Conservation (phyloP, 2,797 vertebrate species). For the Cossypha dichroa region DNA sequence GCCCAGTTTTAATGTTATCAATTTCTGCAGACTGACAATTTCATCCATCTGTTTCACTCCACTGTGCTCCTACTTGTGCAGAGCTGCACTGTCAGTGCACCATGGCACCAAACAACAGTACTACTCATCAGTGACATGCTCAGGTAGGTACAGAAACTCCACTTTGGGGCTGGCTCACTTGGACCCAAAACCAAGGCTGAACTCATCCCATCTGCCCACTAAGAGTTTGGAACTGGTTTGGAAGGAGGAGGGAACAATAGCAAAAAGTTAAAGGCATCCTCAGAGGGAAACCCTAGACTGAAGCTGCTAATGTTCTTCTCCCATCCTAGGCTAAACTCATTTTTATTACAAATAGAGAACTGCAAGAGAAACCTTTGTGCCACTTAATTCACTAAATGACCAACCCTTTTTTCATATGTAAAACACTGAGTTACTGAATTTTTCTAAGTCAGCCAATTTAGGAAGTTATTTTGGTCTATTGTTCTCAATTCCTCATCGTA, state of each 20-base stretch:
- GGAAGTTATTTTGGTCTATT: neutral
- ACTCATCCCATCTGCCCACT: neutral
- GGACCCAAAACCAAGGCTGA: neutral
- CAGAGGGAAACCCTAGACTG: neutral
- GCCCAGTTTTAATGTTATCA: neutral
- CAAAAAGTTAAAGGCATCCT: neutral
- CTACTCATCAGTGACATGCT: neutral
- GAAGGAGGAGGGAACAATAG: neutral
- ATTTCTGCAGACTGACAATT: neutral
- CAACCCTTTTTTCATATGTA: neutral
- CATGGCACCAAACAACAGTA: neutral
- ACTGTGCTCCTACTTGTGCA: neutral
- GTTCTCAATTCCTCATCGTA: neutral
- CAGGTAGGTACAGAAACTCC: neutral
- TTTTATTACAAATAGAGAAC: neutral
- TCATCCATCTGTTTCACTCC: neutral
- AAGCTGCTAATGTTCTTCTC: neutral
- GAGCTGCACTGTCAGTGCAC: fast-evolving
- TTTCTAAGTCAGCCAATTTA: neutral
- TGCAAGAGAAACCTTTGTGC: neutral
- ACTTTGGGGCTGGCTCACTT: neutral
- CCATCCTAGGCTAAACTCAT: neutral
- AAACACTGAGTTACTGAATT: neutral
- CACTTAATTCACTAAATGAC: neutral
- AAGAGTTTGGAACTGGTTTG: neutral